Percentiles rank a stretch among this genome's conserved stretches.
Conservation (phyloP, 1,140 invertebrate genomes). For the Drosophila bocki region DNA sequence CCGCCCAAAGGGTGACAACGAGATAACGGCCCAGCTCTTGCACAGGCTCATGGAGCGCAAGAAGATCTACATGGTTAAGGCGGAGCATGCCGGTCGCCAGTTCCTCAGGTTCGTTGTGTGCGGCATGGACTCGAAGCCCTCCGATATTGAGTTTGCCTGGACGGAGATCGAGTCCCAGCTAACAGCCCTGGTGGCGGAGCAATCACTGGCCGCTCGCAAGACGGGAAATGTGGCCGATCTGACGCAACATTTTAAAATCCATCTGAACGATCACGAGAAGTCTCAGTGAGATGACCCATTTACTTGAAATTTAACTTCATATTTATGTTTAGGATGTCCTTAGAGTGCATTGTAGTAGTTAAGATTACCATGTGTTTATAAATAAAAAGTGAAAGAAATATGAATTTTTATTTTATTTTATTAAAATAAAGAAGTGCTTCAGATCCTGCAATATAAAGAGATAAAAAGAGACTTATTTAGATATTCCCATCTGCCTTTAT, state of each 20-base stretch:
- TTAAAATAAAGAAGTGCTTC: no score
- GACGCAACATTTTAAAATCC: constrained; percentile 61
- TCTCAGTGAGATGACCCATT: constrained; percentile 42
- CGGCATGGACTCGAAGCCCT: constrained; percentile 88
- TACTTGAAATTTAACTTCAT: constrained; percentile 30
- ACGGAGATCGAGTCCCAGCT: constrained; percentile 89
- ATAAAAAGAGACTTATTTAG: no score
- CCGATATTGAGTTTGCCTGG: constrained; percentile 94
- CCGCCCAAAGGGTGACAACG: constrained; percentile 91
- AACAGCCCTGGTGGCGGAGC: constrained; percentile 54
- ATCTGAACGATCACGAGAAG: constrained; percentile 52
- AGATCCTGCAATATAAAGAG: no score
- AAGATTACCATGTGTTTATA: constrained; percentile 12
- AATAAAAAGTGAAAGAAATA: constrained; percentile 18
- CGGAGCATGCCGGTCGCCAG: constrained; percentile 88
- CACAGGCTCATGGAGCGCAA: constrained; percentile 91
- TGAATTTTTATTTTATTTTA: not conserved
- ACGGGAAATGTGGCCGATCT: constrained; percentile 57
- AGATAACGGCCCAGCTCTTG: constrained; percentile 90
- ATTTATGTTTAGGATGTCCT: constrained; percentile 59
- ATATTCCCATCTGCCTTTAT: no score
- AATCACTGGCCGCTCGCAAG: constrained; percentile 42
- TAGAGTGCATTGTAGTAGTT: constrained; percentile 36
- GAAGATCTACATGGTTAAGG: constrained; percentile 94
- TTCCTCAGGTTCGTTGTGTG: constrained; percentile 95